A percentile compares a stretch with the other conserved stretches of the same genome.
These are phyloP conservation scores for Ellobium chinense DNA, from an alignment of 2,888 invertebrate species.

Conservation along the genomic window DNA sequence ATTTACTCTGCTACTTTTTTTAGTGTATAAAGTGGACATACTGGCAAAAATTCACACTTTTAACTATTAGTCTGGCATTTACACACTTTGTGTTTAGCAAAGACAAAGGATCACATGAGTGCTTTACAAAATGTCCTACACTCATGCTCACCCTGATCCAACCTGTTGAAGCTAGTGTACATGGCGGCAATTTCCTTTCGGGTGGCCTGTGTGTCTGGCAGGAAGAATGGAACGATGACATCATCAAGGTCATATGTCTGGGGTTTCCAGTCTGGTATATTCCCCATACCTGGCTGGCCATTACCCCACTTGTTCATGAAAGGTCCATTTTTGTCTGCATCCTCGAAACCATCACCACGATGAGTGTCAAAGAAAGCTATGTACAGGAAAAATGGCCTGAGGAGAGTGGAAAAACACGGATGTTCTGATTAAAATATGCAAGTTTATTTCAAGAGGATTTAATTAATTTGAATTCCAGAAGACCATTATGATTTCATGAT, in stretches of 20 bases:
- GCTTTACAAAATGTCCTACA: no score
- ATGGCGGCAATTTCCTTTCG: constrained; percentile 91
- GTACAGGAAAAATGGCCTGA: constrained; percentile 47
- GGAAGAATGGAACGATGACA: constrained; percentile 88
- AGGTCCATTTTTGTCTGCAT: constrained; percentile 28
- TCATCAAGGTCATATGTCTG: constrained; percentile 91
- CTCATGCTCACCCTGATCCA: constrained; percentile 93
- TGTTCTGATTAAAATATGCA: no score
- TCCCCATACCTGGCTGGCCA: constrained; percentile 83
- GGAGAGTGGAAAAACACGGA: no score
- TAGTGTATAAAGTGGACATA: no score
- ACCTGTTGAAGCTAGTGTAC: constrained; percentile 92
- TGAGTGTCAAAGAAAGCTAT: constrained; percentile 41
- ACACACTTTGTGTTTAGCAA: no score
- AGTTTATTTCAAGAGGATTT: no score
- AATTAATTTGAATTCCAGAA: no score
- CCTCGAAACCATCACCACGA: constrained; percentile 2
- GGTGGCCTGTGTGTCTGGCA: constrained; percentile 88
- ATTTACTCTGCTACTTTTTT: no score
- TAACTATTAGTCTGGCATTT: no score
- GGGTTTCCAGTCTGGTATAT: constrained; percentile 93
- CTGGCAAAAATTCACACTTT: no score
- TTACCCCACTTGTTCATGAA: constrained; percentile 72
- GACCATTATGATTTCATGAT: no score
- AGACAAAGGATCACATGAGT: no score